phyloP scores from a whole-genome alignment of 2,797 vertebrate genomes.

The Glyptemys insculpta region DNA sequence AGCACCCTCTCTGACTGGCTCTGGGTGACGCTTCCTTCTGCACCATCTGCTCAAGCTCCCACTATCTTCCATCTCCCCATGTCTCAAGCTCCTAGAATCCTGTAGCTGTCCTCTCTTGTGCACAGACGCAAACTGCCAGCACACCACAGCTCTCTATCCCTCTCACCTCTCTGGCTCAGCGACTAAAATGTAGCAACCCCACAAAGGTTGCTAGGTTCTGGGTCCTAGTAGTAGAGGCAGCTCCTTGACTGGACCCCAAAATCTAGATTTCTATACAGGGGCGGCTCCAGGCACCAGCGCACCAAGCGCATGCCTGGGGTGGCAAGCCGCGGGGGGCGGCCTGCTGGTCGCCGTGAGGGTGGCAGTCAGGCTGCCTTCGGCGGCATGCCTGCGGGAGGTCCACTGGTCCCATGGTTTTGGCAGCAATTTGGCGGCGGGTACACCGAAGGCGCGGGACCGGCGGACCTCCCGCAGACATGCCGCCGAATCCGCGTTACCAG shows the following conservation, averaged over 20 bases:
- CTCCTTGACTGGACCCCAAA: neutral
- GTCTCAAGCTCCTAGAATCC: neutral
- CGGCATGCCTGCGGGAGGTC: too few relatives aligned
- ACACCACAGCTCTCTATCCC: neutral
- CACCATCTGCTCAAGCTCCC: neutral
- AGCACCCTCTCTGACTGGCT: neutral
- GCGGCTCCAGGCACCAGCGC: too few relatives aligned
- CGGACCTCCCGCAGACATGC: too few relatives aligned
- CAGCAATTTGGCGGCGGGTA: too few relatives aligned
- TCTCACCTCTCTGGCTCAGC: neutral
- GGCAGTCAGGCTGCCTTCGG: too few relatives aligned
- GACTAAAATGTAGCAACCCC: neutral
- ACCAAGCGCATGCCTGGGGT: too few relatives aligned
- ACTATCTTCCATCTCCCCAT: neutral
- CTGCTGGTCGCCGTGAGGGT: too few relatives aligned
- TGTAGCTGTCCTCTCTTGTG: fast-evolving
- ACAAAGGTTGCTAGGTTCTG: neutral
- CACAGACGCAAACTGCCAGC: neutral
- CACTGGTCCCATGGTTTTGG: too few relatives aligned
- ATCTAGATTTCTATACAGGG: neutral
- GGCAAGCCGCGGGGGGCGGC: too few relatives aligned
- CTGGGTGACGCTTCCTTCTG: neutral
- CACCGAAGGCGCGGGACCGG: too few relatives aligned
- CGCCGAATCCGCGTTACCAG: too few relatives aligned
- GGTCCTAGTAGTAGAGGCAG: neutral